Percentiles rank a stretch among this genome's conserved stretches.
Evolutionary conservation across 1,140 invertebrate species (phyloP).

Genomic region (Microplitis mediator): DNA sequence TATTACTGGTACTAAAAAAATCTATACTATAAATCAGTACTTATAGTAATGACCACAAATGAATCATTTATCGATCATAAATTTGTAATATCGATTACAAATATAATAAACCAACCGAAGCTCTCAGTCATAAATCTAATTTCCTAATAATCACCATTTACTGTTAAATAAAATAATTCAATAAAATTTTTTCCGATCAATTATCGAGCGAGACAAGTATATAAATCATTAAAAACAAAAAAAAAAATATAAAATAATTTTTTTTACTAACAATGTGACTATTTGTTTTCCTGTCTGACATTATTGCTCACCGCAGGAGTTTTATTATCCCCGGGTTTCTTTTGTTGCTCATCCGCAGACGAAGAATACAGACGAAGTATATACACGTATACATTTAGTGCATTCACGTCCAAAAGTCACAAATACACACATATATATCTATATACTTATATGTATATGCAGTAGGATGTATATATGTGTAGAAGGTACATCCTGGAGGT

Average conservation of each 20-base stretch:
- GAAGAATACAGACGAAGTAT: not conserved
- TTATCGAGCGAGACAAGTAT: not conserved
- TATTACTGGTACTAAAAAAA: too few relatives aligned
- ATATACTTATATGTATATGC: too few relatives aligned
- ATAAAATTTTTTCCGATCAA: too few relatives aligned
- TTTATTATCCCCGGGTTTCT: not conserved
- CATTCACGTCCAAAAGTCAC: not conserved
- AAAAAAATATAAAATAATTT: not conserved
- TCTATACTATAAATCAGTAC: too few relatives aligned
- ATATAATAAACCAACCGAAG: too few relatives aligned
- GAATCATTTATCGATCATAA: too few relatives aligned
- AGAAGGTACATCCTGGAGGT: conserved; percentile 8
- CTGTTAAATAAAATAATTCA: too few relatives aligned
- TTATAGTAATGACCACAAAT: too few relatives aligned
- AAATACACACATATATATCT: not conserved
- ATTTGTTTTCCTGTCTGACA: conserved; percentile 9
- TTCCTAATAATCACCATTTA: too few relatives aligned
- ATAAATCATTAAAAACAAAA: not conserved
- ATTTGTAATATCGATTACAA: too few relatives aligned
- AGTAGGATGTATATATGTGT: not conserved
- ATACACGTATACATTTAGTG: not conserved
- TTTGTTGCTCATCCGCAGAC: not conserved
- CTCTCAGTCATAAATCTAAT: too few relatives aligned
- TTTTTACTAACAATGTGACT: not conserved
- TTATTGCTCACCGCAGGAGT: not conserved